Conservation (phyloP, 2,797 vertebrate genomes). For the Gallirallus australis region DNA sequence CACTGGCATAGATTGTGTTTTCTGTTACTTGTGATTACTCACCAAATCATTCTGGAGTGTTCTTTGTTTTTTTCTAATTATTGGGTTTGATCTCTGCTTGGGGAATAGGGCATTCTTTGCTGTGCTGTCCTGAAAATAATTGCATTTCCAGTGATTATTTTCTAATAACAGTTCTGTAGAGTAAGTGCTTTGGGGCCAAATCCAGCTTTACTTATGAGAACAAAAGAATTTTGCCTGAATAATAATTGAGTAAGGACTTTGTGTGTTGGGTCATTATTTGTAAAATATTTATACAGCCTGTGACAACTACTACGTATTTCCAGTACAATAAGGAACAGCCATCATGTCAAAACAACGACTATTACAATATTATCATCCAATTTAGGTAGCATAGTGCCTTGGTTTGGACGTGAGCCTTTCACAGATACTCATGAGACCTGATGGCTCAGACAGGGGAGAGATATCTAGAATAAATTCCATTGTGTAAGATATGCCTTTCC, state of each 20-base stretch:
- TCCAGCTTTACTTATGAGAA: background rate
- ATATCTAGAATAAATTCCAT: background rate
- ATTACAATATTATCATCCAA: background rate
- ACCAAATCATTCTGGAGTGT: constrained; percentile 9
- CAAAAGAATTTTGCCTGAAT: constrained; percentile 31
- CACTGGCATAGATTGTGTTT: constrained; percentile 24
- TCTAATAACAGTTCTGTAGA: constrained; percentile 31
- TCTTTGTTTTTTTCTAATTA: background rate
- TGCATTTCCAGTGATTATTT: constrained; percentile 52
- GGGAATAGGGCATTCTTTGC: constrained; percentile 44
- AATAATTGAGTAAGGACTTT: constrained; percentile 14
- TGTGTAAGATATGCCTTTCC: background rate
- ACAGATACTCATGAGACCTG: background rate
- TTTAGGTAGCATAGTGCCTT: background rate
- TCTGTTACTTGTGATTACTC: constrained; percentile 51
- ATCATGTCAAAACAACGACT: background rate
- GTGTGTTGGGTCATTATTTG: background rate
- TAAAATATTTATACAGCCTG: constrained; percentile 21
- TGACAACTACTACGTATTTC: background rate
- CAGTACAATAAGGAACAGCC: background rate
- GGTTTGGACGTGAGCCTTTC: background rate
- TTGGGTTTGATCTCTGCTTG: constrained; percentile 39
- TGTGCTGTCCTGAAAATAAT: constrained; percentile 48
- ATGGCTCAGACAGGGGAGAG: background rate
- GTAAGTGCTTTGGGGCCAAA: constrained; percentile 26